phyloP scores from a whole-genome alignment of 2,888 invertebrate genomes.

The Stenurella melanura region DNA sequence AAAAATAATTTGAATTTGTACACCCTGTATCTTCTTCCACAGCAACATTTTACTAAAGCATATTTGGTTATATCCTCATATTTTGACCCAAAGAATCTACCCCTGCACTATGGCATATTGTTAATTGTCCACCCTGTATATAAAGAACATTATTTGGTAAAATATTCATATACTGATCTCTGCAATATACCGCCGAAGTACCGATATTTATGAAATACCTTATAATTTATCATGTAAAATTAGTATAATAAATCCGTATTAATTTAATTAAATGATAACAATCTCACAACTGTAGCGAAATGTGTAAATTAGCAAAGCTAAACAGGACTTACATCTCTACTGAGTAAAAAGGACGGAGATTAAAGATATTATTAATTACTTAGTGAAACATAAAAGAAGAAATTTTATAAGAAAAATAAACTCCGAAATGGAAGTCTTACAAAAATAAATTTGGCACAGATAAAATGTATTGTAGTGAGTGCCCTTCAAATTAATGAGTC shows the following conservation, averaged over 20 bases:
- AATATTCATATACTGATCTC: no score
- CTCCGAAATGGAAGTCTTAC: neutral
- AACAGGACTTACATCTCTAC: neutral
- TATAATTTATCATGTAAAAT: no score
- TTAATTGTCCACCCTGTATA: no score
- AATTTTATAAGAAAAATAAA: neutral
- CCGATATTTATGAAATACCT: no score
- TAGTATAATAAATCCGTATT: neutral
- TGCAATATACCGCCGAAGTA: no score
- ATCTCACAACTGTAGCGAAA: neutral
- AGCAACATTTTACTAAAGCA: no score
- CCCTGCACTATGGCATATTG: no score
- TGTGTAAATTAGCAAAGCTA: neutral
- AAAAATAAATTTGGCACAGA: neutral
- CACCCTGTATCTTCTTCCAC: no score
- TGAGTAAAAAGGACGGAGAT: neutral
- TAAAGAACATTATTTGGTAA: no score
- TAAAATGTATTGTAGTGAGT: neutral
- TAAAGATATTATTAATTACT: neutral
- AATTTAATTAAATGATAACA: neutral
- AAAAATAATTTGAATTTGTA: no score
- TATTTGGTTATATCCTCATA: no score
- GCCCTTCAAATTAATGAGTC: neutral
- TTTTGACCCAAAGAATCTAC: no score
- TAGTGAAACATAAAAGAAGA: neutral